Percentiles rank a stretch among this genome's conserved stretches.
phyloP scores from a whole-genome alignment of 2,888 invertebrate species.

The Neria commutata region DNA sequence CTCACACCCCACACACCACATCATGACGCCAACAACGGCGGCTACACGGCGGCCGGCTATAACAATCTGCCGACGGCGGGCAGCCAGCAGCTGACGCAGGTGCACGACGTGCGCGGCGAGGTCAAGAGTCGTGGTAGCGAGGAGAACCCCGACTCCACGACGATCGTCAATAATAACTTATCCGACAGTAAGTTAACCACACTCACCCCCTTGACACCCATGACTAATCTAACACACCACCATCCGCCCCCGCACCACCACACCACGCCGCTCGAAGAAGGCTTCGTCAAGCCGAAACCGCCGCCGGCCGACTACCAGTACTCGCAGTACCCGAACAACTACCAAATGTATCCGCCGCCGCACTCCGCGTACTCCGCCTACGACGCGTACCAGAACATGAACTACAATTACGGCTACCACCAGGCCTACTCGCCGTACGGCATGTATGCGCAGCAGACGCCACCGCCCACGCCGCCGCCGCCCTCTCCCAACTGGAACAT shows the following conservation, averaged over 20 bases:
- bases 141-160: conserved; percentile 79
- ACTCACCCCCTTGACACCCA: conserved; percentile 63
- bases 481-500: conserved; percentile 71
- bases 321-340: conserved; percentile 61
- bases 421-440: conserved; percentile 61
- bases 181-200: conserved; percentile 61
- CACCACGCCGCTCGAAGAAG: conserved; percentile 51
- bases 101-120: conserved; percentile 52
- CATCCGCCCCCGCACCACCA: conserved; percentile 38
- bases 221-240: conserved; percentile 57
- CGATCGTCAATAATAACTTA: conserved; percentile 64
- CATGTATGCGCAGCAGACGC: conserved; percentile 62
- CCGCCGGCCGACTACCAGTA: conserved; percentile 61
- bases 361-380: conserved; percentile 60
- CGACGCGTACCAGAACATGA: conserved; percentile 62
- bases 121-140: conserved; percentile 63
- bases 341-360: conserved; percentile 62
- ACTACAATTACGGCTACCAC: conserved; percentile 61
- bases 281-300: conserved; percentile 62
- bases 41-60: conserved; percentile 47
- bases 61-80: conserved; percentile 50
- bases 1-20: conserved; percentile 19
- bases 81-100: conserved; percentile 44
- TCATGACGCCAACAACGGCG: conserved; percentile 42
- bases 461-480: conserved; percentile 61